phyloP scores from a whole-genome alignment of 2,113 vertebrate genomes.

The Petrocephalus microphthalmus region DNA sequence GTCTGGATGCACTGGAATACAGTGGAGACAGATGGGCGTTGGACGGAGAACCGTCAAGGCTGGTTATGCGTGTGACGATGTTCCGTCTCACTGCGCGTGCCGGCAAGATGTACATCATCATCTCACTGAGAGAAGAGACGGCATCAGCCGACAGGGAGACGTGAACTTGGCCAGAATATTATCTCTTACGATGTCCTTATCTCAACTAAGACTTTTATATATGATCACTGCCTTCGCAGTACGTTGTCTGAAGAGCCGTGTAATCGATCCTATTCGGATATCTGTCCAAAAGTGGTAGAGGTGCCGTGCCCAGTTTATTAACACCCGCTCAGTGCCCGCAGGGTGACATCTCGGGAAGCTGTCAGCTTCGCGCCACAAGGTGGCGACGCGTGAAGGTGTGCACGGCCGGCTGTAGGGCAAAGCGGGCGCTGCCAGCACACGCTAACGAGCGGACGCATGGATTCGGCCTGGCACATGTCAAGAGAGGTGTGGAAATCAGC shows the following conservation, averaged over 20 bases:
- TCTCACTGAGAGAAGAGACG: background rate
- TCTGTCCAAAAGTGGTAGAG: background rate
- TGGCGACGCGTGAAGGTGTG: background rate
- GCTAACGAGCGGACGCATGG: background rate
- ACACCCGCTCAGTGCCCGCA: background rate
- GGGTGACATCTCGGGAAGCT: background rate
- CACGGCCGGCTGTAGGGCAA: background rate
- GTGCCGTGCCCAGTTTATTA: background rate
- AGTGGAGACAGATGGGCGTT: background rate
- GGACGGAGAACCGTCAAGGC: background rate
- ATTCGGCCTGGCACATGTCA: background rate
- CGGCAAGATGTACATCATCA: background rate
- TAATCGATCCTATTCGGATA: background rate
- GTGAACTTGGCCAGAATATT: background rate
- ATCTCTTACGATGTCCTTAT: background rate
- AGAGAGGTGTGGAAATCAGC: background rate
- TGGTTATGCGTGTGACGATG: background rate
- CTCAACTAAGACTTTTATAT: background rate
- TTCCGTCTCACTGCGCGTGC: background rate
- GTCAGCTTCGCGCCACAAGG: background rate
- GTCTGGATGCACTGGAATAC: conserved; percentile 23
- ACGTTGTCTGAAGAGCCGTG: background rate
- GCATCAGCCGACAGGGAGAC: conserved; percentile 35
- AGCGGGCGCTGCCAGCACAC: background rate
- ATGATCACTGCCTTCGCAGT: background rate